Evolutionary conservation across 2,888 invertebrate genomes (phyloP).

Genomic region (Lasiommata megera): DNA sequence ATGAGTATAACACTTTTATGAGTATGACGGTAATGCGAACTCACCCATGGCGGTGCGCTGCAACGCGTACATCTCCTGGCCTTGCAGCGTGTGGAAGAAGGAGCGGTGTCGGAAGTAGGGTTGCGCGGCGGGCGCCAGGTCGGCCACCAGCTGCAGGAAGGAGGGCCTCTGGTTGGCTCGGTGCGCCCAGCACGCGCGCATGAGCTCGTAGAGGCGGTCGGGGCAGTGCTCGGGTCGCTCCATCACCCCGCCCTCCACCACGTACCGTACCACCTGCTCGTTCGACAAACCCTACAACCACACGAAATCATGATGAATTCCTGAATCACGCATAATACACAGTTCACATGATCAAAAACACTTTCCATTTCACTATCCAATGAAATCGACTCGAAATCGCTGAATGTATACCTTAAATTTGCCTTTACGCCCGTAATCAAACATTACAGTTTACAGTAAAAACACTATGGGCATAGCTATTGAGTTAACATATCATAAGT

Average conservation of each 20-base stretch:
- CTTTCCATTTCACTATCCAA: too few species aligned
- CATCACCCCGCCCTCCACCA: conserved; percentile 96
- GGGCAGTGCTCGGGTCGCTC: conserved; percentile 98
- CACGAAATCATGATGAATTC: neutral
- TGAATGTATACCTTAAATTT: too few species aligned
- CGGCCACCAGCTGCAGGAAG: conserved; percentile 91
- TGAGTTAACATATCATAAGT: too few species aligned
- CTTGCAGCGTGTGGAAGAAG: conserved; percentile 84
- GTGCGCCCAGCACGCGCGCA: conserved; percentile 96
- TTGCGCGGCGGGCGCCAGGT: conserved; percentile 85
- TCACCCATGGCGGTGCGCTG: conserved; percentile 56
- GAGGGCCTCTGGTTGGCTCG: conserved; percentile 89
- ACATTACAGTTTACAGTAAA: too few species aligned
- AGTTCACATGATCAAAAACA: too few species aligned
- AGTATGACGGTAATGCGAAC: conserved; percentile 10
- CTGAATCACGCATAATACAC: too few species aligned
- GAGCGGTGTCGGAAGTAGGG: conserved; percentile 80
- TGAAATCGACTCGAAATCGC: too few species aligned
- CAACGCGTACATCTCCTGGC: conserved; percentile 78
- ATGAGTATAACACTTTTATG: neutral
- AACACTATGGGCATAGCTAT: too few species aligned
- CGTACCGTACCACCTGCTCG: conserved; percentile 95
- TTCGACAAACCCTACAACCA: conserved; percentile 88
- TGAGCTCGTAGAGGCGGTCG: conserved; percentile 92
- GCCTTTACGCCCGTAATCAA: too few species aligned